Conservation (phyloP, 1,140 invertebrate genomes). For the Thalassaphorura encarpata region DNA sequence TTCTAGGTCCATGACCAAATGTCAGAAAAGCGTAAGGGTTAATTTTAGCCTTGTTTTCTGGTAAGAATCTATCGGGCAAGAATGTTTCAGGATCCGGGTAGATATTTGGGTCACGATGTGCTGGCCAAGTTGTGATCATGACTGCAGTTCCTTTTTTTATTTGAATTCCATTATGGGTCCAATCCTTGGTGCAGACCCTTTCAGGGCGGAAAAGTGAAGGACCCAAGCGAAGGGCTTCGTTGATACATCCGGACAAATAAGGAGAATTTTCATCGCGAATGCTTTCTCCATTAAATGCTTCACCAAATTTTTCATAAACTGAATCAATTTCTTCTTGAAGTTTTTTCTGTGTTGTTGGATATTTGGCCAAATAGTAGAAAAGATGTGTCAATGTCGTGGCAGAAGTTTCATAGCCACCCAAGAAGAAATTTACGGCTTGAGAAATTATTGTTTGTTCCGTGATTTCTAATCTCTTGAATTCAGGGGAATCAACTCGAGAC, state of each 20-base stretch:
- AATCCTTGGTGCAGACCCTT: constrained; percentile 28
- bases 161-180: constrained; percentile 7
- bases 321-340: constrained; percentile 45
- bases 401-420: constrained; percentile 55
- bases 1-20: constrained; percentile 23
- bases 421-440: constrained; percentile 54
- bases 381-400: constrained; percentile 45
- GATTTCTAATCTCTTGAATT: constrained; percentile 36
- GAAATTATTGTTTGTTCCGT: constrained; percentile 52
- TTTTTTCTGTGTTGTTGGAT: constrained; percentile 47
- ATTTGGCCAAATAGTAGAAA: constrained; percentile 46
- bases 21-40: constrained; percentile 18
- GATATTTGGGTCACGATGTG: constrained; percentile 64
- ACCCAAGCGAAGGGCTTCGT: constrained; percentile 28
- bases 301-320: constrained; percentile 33
- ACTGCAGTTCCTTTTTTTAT: constrained; percentile 23
- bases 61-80: constrained; percentile 83
- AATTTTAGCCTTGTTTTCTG: constrained; percentile 48
- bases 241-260: constrained; percentile 30
- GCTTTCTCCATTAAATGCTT: constrained; percentile 35
- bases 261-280: constrained; percentile 34
- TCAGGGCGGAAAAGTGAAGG: constrained; percentile 22
- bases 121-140: constrained; percentile 27
- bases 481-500: neutral
- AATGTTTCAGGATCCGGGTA: constrained; percentile 76